These are phyloP conservation scores for Pangasianodon gigas DNA, from an alignment of 2,113 vertebrate species.

Conservation along the genomic window DNA sequence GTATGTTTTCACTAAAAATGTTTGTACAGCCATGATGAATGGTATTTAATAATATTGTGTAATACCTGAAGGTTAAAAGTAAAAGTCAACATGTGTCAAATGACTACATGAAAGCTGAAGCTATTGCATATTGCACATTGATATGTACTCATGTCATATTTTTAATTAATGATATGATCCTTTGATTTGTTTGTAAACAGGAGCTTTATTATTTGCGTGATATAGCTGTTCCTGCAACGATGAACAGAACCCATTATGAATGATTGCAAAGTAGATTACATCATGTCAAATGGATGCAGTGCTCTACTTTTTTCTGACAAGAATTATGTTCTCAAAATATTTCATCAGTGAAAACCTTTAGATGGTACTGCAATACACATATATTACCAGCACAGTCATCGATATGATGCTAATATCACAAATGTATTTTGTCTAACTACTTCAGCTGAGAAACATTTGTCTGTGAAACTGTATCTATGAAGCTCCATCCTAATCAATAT, in stretches of 20 bases:
- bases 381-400: neutral
- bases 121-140: neutral
- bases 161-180: neutral
- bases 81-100: neutral
- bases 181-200: neutral
- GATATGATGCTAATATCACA: neutral
- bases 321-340: neutral
- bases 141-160: neutral
- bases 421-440: neutral
- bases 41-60: neutral
- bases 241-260: neutral
- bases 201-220: neutral
- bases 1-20: neutral
- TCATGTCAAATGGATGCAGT: neutral
- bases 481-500: constrained; percentile 45
- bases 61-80: neutral
- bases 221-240: neutral
- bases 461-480: neutral
- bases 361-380: neutral
- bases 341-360: neutral
- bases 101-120: neutral
- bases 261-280: neutral
- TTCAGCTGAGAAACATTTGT: constrained; percentile 25
- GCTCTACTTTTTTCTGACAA: neutral
- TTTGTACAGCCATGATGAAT: neutral